These are phyloP conservation scores for Catharus ustulatus DNA, from an alignment of 2,797 vertebrate species.

Conservation along the genomic window DNA sequence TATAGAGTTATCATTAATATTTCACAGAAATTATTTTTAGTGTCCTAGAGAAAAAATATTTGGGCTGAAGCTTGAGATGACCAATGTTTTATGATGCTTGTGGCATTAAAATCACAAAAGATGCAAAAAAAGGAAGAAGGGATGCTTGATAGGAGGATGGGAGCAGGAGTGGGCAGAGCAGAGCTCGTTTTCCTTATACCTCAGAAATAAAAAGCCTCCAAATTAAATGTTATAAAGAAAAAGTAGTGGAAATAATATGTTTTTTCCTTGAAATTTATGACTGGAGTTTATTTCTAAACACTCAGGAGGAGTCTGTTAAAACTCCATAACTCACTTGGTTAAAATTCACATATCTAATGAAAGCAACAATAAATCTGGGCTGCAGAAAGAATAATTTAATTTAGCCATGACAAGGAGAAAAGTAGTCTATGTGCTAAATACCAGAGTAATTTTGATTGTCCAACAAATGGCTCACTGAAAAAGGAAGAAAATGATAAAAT, in stretches of 20 bases:
- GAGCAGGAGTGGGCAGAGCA: background rate
- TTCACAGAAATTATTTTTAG: background rate
- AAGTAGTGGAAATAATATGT: background rate
- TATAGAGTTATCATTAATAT: background rate
- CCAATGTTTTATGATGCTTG: background rate
- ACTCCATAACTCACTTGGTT: background rate
- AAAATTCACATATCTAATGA: background rate
- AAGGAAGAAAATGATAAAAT: background rate
- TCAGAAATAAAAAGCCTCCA: background rate
- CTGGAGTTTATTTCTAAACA: background rate
- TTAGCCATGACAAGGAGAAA: background rate
- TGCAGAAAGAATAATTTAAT: background rate
- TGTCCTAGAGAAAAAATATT: background rate
- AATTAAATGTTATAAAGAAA: background rate
- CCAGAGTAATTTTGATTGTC: background rate
- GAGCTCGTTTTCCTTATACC: background rate
- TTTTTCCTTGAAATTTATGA: background rate
- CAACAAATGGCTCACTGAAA: conserved; percentile 4
- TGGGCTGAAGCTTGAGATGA: background rate
- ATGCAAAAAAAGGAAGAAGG: background rate
- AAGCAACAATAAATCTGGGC: background rate
- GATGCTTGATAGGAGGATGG: rapidly evolving
- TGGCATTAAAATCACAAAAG: background rate
- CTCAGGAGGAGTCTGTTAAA: background rate
- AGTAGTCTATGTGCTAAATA: background rate